Evolutionary conservation across 2,113 vertebrate genomes (phyloP).

Genomic region (Actenoides lindsayi): DNA sequence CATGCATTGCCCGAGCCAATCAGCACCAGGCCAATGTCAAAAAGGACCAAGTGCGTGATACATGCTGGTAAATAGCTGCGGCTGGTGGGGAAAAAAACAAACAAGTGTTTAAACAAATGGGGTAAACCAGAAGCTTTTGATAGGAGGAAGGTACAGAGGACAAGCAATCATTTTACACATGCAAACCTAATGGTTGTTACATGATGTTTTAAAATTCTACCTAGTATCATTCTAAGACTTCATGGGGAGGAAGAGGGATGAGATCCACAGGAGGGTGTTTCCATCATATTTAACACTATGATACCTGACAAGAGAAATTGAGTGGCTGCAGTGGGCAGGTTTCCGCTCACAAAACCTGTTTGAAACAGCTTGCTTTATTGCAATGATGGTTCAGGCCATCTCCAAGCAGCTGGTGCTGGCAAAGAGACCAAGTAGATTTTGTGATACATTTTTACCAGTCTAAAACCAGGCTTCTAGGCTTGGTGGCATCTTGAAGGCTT

Average conservation of each 20-base stretch:
- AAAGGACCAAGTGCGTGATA: background rate
- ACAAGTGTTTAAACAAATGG: background rate
- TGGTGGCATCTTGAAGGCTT: background rate
- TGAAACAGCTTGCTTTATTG: background rate
- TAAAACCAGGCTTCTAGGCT: background rate
- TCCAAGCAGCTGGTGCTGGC: background rate
- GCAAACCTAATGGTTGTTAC: background rate
- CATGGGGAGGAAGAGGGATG: background rate
- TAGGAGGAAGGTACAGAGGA: background rate
- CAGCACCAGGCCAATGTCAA: background rate
- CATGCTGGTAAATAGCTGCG: background rate
- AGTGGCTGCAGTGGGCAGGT: background rate
- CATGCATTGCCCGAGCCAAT: rapidly evolving
- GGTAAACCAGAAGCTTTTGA: background rate
- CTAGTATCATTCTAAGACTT: background rate
- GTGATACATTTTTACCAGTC: background rate
- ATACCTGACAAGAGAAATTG: background rate
- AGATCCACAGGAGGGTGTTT: background rate
- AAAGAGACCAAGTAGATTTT: background rate
- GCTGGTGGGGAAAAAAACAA: background rate
- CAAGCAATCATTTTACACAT: background rate
- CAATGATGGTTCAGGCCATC: background rate
- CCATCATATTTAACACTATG: background rate
- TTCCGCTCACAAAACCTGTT: background rate
- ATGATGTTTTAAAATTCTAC: background rate